phyloP scores from a whole-genome alignment of 2,888 invertebrate genomes.

The Odontocerum albicorne region DNA sequence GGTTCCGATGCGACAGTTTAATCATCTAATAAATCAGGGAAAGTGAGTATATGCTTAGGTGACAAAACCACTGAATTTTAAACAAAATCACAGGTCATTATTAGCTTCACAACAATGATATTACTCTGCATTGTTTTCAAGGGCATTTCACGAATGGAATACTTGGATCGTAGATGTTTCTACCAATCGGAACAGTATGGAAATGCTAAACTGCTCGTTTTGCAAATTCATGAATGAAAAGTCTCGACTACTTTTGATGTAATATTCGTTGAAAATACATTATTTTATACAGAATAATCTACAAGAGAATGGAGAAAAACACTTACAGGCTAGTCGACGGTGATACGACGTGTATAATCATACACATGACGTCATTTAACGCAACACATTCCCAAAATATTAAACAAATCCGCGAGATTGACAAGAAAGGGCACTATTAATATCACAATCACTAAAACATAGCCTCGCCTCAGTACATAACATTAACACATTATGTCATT shows the following conservation, averaged over 20 bases:
- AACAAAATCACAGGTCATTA: constrained; percentile 8
- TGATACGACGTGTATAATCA: constrained; percentile 58
- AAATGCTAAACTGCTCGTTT: constrained; percentile 17
- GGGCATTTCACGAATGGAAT: constrained; percentile 47
- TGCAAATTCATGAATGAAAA: constrained; percentile 27
- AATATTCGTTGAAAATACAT: constrained; percentile 6
- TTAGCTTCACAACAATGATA: constrained; percentile 28
- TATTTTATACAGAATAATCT: constrained; percentile 37
- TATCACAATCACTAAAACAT: constrained; percentile 46
- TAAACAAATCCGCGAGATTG: constrained; percentile 53
- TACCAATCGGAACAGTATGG: constrained; percentile 10
- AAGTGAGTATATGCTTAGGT: background rate
- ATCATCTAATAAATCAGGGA: background rate
- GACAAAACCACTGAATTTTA: constrained; percentile 5
- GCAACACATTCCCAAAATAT: constrained; percentile 57
- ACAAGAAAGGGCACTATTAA: constrained; percentile 44
- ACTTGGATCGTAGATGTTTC: constrained; percentile 4
- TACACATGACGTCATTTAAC: constrained; percentile 62
- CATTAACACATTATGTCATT: constrained; percentile 31
- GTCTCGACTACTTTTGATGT: constrained; percentile 6
- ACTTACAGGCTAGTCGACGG: constrained; percentile 57
- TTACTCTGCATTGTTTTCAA: constrained; percentile 59
- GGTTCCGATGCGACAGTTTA: constrained; percentile 2
- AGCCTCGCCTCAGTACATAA: constrained; percentile 52
- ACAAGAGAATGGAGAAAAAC: constrained; percentile 52